Conservation (phyloP, 1,140 invertebrate genomes). For the Medauroidea extradentata region DNA sequence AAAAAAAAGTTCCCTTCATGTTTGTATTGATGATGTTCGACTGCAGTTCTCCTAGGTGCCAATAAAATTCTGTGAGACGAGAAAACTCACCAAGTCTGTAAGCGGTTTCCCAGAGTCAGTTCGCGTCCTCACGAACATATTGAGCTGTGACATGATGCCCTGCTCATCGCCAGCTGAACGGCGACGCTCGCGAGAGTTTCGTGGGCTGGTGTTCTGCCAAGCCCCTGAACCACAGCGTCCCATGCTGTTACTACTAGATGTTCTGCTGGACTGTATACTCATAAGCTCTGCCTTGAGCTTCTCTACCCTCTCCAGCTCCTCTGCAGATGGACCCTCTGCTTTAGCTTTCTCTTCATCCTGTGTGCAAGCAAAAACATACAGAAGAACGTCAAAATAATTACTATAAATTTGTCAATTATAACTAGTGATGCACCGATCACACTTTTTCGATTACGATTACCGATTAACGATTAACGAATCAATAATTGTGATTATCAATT, state of each 20-base stretch:
- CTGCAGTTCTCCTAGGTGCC: neutral
- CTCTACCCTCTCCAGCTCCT: conserved; percentile 56
- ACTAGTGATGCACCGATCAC: no score
- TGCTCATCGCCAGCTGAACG: conserved; percentile 69
- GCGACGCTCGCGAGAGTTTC: conserved; percentile 57
- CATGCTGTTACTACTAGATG: conserved; percentile 45
- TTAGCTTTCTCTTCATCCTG: conserved; percentile 65
- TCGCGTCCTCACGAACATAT: conserved; percentile 72
- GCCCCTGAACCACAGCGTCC: conserved; percentile 56
- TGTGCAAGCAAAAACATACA: neutral
- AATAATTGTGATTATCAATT: no score
- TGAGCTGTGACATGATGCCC: conserved; percentile 55
- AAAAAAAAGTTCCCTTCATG: neutral
- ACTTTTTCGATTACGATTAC: no score
- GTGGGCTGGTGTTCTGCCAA: conserved; percentile 40
- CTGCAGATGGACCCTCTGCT: conserved; percentile 53
- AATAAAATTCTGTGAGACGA: neutral
- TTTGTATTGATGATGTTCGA: neutral
- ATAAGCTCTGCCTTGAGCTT: conserved; percentile 49
- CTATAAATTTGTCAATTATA: no score
- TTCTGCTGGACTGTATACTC: conserved; percentile 39
- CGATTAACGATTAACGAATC: no score
- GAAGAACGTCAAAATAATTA: neutral
- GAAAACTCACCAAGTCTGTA: conserved; percentile 60
- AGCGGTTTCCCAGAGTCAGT: conserved; percentile 81